Evolutionary conservation across 1,140 invertebrate genomes (phyloP).

Genomic region (Ceratina australensis): DNA sequence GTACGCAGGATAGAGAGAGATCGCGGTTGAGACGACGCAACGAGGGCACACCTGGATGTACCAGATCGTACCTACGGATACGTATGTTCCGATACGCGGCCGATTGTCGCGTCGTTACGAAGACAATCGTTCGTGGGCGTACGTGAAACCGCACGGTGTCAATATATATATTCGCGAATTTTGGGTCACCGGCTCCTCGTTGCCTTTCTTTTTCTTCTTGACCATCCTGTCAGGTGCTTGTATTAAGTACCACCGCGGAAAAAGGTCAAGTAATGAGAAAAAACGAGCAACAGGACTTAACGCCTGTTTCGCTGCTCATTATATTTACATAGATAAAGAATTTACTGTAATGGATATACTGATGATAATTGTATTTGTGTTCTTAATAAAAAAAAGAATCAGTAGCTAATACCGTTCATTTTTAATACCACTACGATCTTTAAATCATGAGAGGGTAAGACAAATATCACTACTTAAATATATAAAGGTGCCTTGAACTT

Average conservation of each 20-base stretch:
- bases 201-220: constrained; percentile 37
- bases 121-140: constrained; percentile 70
- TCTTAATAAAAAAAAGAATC: no score
- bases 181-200: constrained; percentile 74
- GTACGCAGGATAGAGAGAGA: no score
- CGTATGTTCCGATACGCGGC: not conserved
- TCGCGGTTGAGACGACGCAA: not conserved
- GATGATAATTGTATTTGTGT: no score
- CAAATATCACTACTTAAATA: not conserved
- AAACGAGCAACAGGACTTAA: no score
- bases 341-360: no score
- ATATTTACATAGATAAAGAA: no score
- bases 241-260: not conserved
- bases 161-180: constrained; percentile 62
- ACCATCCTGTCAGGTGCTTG: not conserved
- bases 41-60: constrained; percentile 34
- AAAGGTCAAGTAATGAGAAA: no score
- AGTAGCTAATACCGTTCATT: no score
- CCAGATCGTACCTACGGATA: constrained; percentile 6
- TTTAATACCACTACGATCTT: no score
- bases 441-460: no score
- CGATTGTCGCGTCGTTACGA: constrained; percentile 28
- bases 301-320: no score
- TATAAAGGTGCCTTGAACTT: not conserved
- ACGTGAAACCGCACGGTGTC: constrained; percentile 38